phyloP scores from a whole-genome alignment of 1,140 invertebrate species.

The Coptotermes formosanus region DNA sequence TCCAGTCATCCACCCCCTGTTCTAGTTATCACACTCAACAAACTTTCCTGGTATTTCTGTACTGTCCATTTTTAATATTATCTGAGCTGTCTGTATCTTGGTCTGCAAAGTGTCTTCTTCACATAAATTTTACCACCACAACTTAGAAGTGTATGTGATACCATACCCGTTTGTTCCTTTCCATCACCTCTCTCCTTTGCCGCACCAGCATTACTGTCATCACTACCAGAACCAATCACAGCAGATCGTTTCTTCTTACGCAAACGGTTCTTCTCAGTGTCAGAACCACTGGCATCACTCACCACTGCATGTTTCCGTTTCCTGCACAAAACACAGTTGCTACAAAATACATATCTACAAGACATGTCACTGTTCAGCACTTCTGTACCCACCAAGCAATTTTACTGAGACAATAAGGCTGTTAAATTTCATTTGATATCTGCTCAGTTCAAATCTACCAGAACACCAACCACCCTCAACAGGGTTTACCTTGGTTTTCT shows the following conservation, averaged over 20 bases:
- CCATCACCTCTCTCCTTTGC: constrained; percentile 24
- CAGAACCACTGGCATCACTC: constrained; percentile 31
- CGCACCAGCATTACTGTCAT: constrained; percentile 30
- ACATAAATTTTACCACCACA: no score
- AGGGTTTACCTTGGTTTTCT: no score
- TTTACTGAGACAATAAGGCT: neutral
- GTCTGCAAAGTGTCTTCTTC: no score
- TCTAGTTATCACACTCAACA: no score
- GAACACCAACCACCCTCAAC: no score
- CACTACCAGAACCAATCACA: constrained; percentile 24
- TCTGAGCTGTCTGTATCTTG: no score
- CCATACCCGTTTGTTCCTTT: neutral
- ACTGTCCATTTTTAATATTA: no score
- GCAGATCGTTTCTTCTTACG: constrained; percentile 24
- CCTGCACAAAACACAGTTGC: neutral
- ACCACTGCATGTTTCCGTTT: neutral
- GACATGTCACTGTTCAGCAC: no score
- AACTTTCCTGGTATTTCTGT: no score
- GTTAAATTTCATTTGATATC: neutral
- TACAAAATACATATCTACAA: neutral
- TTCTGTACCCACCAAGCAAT: neutral
- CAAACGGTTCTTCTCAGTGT: constrained; percentile 8
- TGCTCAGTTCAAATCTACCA: neutral
- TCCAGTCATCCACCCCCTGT: no score
- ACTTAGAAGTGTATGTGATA: no score